Evolutionary conservation across 2,888 invertebrate species (phyloP).

Genomic region (Agonopterix alstromeriana): DNA sequence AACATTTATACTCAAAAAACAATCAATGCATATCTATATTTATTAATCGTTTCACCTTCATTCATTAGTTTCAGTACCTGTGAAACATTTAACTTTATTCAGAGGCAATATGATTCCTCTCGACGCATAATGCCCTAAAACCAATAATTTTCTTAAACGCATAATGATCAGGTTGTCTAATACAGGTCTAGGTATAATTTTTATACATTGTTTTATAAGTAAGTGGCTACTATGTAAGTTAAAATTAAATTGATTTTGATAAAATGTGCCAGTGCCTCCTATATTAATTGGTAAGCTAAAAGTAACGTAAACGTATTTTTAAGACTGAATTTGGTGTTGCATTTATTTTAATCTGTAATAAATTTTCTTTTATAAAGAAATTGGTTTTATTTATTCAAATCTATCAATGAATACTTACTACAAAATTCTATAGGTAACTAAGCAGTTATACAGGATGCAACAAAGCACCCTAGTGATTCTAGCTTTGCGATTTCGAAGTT

Average conservation of each 20-base stretch:
- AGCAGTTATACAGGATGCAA: too few relatives aligned
- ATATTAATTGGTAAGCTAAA: conserved; percentile 51
- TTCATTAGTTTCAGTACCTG: too few relatives aligned
- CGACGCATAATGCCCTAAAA: too few relatives aligned
- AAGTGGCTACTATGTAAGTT: background rate
- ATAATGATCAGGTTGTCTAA: conserved; percentile 3
- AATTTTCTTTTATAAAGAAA: conserved; percentile 36
- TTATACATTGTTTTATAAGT: background rate
- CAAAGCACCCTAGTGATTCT: too few relatives aligned
- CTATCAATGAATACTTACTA: too few relatives aligned
- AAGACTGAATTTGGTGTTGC: conserved; percentile 71
- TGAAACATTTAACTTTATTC: too few relatives aligned
- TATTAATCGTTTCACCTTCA: background rate
- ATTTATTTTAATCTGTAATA: conserved; percentile 54
- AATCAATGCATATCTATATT: background rate
- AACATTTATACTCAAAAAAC: background rate
- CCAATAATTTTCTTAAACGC: too few relatives aligned
- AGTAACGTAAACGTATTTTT: conserved; percentile 49
- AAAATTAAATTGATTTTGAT: conserved; percentile 9
- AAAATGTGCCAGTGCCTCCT: conserved; percentile 60
- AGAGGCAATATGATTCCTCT: background rate
- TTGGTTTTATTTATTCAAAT: conserved; percentile 7
- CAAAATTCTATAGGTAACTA: too few relatives aligned
- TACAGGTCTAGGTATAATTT: conserved; percentile 4
- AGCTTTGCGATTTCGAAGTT: too few relatives aligned